These are phyloP conservation scores for Pterophyllum scalare DNA, from an alignment of 2,113 vertebrate species.

Conservation along the genomic window DNA sequence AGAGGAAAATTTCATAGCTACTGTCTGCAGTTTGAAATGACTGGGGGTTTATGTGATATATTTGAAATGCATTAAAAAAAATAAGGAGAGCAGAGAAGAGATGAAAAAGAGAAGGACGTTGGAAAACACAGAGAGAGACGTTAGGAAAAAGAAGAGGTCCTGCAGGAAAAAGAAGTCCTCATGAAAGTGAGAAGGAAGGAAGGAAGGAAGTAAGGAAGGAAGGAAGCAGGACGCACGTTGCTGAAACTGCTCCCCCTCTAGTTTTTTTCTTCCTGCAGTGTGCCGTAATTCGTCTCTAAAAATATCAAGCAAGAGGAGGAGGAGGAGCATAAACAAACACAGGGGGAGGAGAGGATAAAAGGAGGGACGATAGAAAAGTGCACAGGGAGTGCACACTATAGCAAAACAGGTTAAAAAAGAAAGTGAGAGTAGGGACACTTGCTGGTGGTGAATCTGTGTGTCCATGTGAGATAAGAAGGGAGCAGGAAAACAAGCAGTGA, in stretches of 20 bases:
- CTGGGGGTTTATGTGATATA: constrained; percentile 7
- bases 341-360: constrained; percentile 53
- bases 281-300: constrained; percentile 78
- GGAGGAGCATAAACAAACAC: constrained; percentile 74
- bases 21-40: neutral
- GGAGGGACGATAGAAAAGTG: constrained; percentile 40
- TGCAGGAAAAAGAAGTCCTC: constrained; percentile 39
- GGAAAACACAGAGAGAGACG: constrained; percentile 22
- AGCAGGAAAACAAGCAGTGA: neutral
- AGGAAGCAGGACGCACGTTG: constrained; percentile 69
- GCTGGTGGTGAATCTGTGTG: constrained; percentile 35
- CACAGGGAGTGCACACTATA: neutral
- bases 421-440: constrained; percentile 25
- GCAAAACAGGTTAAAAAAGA: constrained; percentile 24
- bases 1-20: constrained; percentile 19
- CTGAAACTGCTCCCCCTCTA: constrained; percentile 63
- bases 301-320: constrained; percentile 75
- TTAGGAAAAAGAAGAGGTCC: constrained; percentile 31
- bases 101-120: constrained; percentile 12
- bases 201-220: constrained; percentile 65
- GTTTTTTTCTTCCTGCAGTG: constrained; percentile 60
- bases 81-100: neutral
- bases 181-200: constrained; percentile 53
- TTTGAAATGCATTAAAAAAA: constrained; percentile 3
- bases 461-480: constrained; percentile 33